Evolutionary conservation across 2,888 invertebrate genomes (phyloP), one percentile per base, ranked within the genome.

Genomic region (Dicyrtomina minuta): DNA sequence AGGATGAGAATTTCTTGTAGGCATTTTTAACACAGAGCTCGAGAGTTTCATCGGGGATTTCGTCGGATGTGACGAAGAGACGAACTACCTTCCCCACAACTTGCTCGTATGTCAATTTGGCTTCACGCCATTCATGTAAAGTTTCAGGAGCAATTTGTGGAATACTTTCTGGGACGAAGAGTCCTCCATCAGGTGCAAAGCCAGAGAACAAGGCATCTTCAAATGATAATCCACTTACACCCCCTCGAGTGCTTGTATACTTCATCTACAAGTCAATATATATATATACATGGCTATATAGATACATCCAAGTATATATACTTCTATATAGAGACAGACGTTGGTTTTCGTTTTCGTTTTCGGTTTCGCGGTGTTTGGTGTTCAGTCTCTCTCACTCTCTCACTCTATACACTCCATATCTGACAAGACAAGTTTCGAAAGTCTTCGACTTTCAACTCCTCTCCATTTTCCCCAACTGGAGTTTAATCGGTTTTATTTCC

Each of bases 131-230:
- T 22, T 73, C 49, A 43, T 74, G 70, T 2, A 83, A 58, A 3
- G 78, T 79, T 5, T 79, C 78, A 26, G 27, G 17, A 10, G 78
- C 62, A 6, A 81, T 27, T 2, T 67, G 53, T 3, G 83, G 83
- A 53, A 83, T 79, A 2, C 22, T 43, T 60, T 82, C 80, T 22
- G 84, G 83, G 26, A 84, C 71, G n/a, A 80, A 79, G 26, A 84
- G 79, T 0, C 84, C 84, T 2, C 83, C 83, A 79, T 84, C 84
- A 24, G 75, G 70, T 6, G 82, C 80, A 76, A 81, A 84, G 10
- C 83, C 83, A 73, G 72, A 62, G 61, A 79, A 79, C 22, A 77
- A 53, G 20, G 67, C 72, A 2, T 77, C 72, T 58, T 75, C 73
- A 60, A 75, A 77, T 5, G 77, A 65, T 8, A 71, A 24, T 13